phyloP scores from a whole-genome alignment of 2,113 vertebrate genomes.

The Turdus rufiventris region DNA sequence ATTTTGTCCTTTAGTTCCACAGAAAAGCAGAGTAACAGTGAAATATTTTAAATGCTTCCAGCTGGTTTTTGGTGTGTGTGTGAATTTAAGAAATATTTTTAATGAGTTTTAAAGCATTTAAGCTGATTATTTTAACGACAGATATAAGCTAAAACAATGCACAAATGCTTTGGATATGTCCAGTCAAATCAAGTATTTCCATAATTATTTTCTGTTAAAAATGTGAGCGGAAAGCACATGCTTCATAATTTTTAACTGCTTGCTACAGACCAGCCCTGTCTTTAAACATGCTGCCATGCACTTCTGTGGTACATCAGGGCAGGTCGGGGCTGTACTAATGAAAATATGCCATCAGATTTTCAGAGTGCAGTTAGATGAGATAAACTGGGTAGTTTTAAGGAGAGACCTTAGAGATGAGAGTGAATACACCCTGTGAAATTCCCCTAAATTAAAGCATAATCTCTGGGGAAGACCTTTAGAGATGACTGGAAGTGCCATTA shows the following conservation, averaged over 20 bases:
- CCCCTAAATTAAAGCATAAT: constrained; percentile 42
- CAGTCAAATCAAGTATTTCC: neutral
- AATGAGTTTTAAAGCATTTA: neutral
- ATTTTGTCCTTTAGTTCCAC: neutral
- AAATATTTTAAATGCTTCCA: neutral
- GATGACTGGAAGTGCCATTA: constrained; percentile 39
- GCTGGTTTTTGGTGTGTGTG: no score
- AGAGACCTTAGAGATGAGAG: neutral
- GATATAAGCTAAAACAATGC: neutral
- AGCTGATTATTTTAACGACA: accelerated
- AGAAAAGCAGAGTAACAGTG: neutral
- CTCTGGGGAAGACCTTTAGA: constrained; percentile 36
- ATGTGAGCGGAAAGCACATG: neutral
- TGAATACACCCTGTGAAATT: neutral
- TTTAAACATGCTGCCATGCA: neutral
- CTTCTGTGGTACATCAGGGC: accelerated
- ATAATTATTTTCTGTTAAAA: neutral
- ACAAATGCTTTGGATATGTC: neutral
- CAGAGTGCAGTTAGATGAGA: neutral
- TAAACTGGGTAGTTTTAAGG: neutral
- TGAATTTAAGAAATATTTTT: neutral
- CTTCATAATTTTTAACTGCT: neutral
- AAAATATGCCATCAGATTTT: neutral
- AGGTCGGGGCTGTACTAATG: neutral
- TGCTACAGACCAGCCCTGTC: neutral